Evolutionary conservation across 2,888 invertebrate genomes (phyloP).

Genomic region (Philaethria dido): DNA sequence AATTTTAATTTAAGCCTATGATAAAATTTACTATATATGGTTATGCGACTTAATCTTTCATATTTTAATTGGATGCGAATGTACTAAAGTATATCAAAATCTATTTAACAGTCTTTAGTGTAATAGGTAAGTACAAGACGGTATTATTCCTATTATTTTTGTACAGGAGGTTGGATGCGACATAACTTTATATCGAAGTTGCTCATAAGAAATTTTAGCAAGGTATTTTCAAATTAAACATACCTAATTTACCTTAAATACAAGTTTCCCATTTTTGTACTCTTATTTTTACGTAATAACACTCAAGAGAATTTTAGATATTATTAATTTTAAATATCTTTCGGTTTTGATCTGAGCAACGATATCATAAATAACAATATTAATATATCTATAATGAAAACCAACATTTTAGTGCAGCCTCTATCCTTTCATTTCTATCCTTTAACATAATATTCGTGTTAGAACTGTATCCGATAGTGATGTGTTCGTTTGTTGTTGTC

Average conservation of each 20-base stretch:
- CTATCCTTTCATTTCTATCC: neutral
- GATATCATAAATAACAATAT: neutral
- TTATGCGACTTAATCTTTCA: neutral
- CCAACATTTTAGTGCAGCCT: neutral
- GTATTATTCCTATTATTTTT: neutral
- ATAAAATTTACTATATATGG: too few species aligned
- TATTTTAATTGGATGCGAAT: neutral
- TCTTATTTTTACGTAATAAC: neutral
- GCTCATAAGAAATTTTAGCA: neutral
- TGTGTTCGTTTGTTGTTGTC: conserved; percentile 80
- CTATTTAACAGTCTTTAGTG: conserved; percentile 7
- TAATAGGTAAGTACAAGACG: neutral
- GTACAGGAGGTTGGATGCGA: neutral
- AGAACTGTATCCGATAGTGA: conserved; percentile 90
- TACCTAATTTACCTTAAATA: neutral
- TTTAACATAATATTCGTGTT: conserved; percentile 42
- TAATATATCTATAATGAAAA: conserved; percentile 5
- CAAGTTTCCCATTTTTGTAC: neutral
- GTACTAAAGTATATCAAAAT: neutral
- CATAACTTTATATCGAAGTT: neutral
- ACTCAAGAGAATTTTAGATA: neutral
- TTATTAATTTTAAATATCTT: too few species aligned
- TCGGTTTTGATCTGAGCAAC: neutral
- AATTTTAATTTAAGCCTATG: too few species aligned
- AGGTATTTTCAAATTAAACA: neutral